Conservation (phyloP, 2,113 vertebrate species). For the Bubo scandiacus region DNA sequence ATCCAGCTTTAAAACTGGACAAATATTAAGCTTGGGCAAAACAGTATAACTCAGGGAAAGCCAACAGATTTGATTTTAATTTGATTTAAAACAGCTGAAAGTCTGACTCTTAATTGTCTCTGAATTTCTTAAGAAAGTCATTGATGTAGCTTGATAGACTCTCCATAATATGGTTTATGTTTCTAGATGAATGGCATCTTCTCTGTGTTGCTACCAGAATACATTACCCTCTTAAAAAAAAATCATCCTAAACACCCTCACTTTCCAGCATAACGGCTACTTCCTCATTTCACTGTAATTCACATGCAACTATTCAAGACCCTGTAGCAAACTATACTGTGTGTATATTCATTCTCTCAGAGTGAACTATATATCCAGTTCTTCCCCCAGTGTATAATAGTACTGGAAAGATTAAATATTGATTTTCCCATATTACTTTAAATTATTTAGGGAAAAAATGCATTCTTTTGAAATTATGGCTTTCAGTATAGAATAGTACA, state of each 20-base stretch:
- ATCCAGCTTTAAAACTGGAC: not conserved
- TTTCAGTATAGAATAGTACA: not conserved
- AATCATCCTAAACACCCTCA: not conserved
- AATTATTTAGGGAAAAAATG: slow-evolving; percentile 7
- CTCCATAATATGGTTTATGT: not conserved
- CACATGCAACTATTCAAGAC: not conserved
- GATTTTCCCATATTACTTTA: slow-evolving; percentile 57
- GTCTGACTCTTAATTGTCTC: not conserved
- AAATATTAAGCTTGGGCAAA: not conserved
- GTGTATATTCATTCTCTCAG: not conserved
- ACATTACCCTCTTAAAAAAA: not conserved
- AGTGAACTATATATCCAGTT: slow-evolving; percentile 7
- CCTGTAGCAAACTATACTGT: not conserved
- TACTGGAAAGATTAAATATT: slow-evolving; percentile 63
- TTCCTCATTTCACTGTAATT: not conserved
- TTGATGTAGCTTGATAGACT: not conserved
- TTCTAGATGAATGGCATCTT: not conserved
- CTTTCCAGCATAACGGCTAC: not conserved
- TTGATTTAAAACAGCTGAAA: not conserved
- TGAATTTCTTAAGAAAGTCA: not conserved
- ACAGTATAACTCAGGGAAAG: not conserved
- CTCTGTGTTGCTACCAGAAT: not conserved
- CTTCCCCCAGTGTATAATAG: not conserved
- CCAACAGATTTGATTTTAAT: not conserved
- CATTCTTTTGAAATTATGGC: slow-evolving; percentile 9